Conservation (phyloP, 2,888 invertebrate species). For the Neocrepidodera transversa region DNA sequence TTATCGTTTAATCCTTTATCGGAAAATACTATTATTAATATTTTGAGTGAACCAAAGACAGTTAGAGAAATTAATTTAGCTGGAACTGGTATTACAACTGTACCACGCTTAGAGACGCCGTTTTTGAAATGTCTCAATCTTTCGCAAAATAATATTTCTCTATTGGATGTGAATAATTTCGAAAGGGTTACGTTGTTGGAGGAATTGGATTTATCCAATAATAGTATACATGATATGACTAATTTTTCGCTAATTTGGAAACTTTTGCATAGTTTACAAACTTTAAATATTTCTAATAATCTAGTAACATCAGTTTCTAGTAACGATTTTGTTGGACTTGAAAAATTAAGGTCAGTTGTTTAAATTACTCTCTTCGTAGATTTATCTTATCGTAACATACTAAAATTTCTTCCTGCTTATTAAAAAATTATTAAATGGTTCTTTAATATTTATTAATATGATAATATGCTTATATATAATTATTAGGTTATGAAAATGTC, state of each 20-base stretch:
- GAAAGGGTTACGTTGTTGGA: conserved; percentile 82
- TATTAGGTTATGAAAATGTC: no score
- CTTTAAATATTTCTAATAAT: conserved; percentile 83
- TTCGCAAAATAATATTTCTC: conserved; percentile 75
- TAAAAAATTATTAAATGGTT: no score
- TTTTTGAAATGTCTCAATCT: conserved; percentile 81
- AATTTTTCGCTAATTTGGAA: conserved; percentile 72
- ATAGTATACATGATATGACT: conserved; percentile 69
- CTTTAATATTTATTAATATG: no score
- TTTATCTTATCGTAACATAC: no score
- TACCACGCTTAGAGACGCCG: conserved; percentile 81
- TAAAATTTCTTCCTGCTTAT: no score
- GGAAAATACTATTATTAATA: conserved; percentile 74
- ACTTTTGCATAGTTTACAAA: conserved; percentile 73
- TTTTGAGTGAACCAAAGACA: conserved; percentile 88
- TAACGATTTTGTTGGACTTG: conserved; percentile 76
- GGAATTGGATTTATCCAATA: conserved; percentile 78
- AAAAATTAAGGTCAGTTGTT: conserved; percentile 49
- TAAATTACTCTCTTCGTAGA: no score
- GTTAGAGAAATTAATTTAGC: conserved; percentile 82
- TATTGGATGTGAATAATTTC: conserved; percentile 72
- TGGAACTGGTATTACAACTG: conserved; percentile 74
- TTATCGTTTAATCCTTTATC: conserved; percentile 85
- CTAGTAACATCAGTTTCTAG: conserved; percentile 79
- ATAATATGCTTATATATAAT: no score